These are phyloP conservation scores for Tetrax tetrax DNA, from an alignment of 2,113 vertebrate genomes.

Conservation along the genomic window DNA sequence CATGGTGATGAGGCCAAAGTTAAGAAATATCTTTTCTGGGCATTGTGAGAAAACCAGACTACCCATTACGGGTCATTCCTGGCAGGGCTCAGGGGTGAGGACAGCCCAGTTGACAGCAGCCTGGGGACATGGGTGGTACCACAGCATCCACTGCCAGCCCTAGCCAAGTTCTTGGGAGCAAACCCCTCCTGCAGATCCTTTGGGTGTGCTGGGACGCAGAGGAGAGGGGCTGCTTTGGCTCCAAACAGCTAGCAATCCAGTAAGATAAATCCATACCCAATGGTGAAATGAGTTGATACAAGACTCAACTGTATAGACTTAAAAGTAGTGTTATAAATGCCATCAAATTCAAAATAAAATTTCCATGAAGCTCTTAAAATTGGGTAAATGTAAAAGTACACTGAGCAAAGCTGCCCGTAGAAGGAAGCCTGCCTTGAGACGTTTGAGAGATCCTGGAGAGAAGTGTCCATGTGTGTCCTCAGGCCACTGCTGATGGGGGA, in stretches of 20 bases:
- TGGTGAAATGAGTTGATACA: rapidly evolving
- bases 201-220: rapidly evolving
- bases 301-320: rapidly evolving
- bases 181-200: not conserved
- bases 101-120: not conserved
- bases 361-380: not conserved
- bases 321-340: not conserved
- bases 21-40: not conserved
- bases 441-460: not conserved
- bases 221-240: not conserved
- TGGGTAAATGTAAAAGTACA: rapidly evolving
- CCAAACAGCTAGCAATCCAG: rapidly evolving
- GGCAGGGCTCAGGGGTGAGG: not conserved
- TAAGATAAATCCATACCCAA: not conserved
- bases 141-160: not conserved
- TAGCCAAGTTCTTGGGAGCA: not conserved
- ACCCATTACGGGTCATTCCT: not conserved
- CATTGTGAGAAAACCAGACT: not conserved
- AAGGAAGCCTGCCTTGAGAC: not conserved
- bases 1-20: not conserved
- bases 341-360: rapidly evolving
- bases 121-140: not conserved
- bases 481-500: rapidly evolving
- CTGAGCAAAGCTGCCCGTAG: rapidly evolving
- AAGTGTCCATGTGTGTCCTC: rapidly evolving